A percentile compares a stretch with the other conserved stretches of the same genome.
Evolutionary conservation across 1,140 invertebrate species (phyloP).

Genomic region (Ylistrum balloti): DNA sequence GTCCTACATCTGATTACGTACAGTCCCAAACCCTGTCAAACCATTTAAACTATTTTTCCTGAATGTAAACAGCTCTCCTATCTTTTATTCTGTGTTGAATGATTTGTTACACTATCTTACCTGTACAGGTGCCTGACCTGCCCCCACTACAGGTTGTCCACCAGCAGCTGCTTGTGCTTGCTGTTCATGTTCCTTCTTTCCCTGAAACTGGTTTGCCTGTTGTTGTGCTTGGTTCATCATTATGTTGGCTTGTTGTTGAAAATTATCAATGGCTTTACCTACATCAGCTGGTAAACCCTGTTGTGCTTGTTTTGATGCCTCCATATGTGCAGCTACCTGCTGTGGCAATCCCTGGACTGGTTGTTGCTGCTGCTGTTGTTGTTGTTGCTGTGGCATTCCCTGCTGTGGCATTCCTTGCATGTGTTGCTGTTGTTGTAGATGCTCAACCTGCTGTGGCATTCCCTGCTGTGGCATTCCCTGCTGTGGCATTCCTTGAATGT

Average conservation of each 20-base stretch:
- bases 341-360: constrained; percentile 42
- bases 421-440: constrained; percentile 40
- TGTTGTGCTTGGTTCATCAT: constrained; percentile 44
- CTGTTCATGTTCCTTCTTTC: not conserved
- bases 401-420: constrained; percentile 42
- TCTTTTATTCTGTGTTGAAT: too few relatives aligned
- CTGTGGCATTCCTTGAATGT: constrained; percentile 46
- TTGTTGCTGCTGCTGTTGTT: constrained; percentile 55
- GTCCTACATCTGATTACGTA: too few relatives aligned
- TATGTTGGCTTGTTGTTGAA: not conserved
- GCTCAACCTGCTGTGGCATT: not conserved
- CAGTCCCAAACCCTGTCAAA: too few relatives aligned
- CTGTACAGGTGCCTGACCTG: not conserved
- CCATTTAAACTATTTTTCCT: too few relatives aligned
- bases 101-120: too few relatives aligned
- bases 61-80: too few relatives aligned
- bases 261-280: not conserved
- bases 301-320: not conserved
- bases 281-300: not conserved
- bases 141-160: constrained; percentile 30
- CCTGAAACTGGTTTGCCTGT: constrained; percentile 56
- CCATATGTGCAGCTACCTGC: not conserved
- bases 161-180: constrained; percentile 41
- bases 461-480: constrained; percentile 45
- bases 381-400: constrained; percentile 37